These are phyloP conservation scores for Meiosimyza platycephala DNA, from an alignment of 2,888 invertebrate genomes.

Conservation along the genomic window DNA sequence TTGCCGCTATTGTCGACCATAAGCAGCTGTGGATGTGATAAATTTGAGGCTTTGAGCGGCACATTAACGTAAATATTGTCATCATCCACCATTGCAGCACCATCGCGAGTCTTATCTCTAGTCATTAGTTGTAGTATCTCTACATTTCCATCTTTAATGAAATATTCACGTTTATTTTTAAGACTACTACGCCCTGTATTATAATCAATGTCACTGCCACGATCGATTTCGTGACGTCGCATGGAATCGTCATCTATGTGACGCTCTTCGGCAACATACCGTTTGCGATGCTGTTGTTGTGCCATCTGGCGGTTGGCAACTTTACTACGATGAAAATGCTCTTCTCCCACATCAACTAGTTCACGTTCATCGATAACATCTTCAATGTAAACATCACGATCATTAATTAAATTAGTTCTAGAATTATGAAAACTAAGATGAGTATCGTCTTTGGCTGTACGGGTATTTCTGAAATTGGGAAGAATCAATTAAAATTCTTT, in stretches of 20 bases:
- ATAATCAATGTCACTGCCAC: slow-evolving; percentile 77
- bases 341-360: slow-evolving; percentile 50
- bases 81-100: slow-evolving; percentile 67
- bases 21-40: slow-evolving; percentile 73
- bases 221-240: slow-evolving; percentile 80
- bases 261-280: slow-evolving; percentile 48
- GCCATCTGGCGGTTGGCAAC: slow-evolving; percentile 57
- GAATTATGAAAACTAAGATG: slow-evolving; percentile 66
- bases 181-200: slow-evolving; percentile 58
- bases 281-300: slow-evolving; percentile 48
- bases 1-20: slow-evolving; percentile 85
- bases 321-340: slow-evolving; percentile 52
- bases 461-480: slow-evolving; percentile 57
- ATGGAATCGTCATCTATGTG: slow-evolving; percentile 80
- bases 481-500: neutral
- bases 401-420: slow-evolving; percentile 66
- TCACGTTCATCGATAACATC: slow-evolving; percentile 60
- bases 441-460: slow-evolving; percentile 64
- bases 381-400: slow-evolving; percentile 65
- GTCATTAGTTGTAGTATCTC: slow-evolving; percentile 85
- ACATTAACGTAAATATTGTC: slow-evolving; percentile 73
- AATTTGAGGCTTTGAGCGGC: slow-evolving; percentile 69
- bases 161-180: slow-evolving; percentile 74
- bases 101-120: slow-evolving; percentile 72
- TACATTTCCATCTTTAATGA: slow-evolving; percentile 86